Base-by-base conservation (phyloP, 2,113 vertebrate species). In the Festucalex cinctus region DNA sequence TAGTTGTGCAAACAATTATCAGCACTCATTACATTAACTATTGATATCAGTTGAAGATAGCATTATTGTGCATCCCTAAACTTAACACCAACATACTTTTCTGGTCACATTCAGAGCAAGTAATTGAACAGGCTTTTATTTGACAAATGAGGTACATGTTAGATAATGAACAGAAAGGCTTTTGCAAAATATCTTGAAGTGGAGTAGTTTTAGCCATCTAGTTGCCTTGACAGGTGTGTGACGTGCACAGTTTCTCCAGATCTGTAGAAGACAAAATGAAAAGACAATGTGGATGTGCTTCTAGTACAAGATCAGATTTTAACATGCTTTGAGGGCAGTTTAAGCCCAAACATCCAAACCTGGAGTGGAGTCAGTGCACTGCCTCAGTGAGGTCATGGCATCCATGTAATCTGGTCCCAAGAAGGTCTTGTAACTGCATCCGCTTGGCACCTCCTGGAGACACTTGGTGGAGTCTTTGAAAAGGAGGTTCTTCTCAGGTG, bases 401-500 rank as follows among this genome's bases (percentile, higher is more conserved):
- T 0, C 1, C 28, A 86, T 66, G 63, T 92, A 93, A 0, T 63
- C 0, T 0, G 1, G 0, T 60, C 86, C 87, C 72, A 94, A 87
- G 77, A 92, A 93, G 2, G 64, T 16, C 0, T 63, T 20, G 59
- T 41, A 88, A 22, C 24, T 35, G 9, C 13, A 26, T 49, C 17
- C 67, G 9, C 1, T 0, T 12, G 9, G 0, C 63, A 87, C 10
- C 39, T 87, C 84, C 75, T 91, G 87, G 26, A 94, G 88, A 69
- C 92, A 93, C 73, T 91, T 86, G 3, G 93, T 92, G 62, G 87
- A 87, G 77, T 92, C 92, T 54, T 92, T 91, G 77, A 94, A 94
- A 64, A 94, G 88, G 8, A 92, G 88, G 71, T 93, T 90, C 35
- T 80, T 90, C 22, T 76, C 88, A 0, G 6, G n/a, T 0, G 22